Evolutionary conservation across 1,140 invertebrate genomes (phyloP), one percentile per base, ranked within the genome.

Genomic region (Cephus cinctus): DNA sequence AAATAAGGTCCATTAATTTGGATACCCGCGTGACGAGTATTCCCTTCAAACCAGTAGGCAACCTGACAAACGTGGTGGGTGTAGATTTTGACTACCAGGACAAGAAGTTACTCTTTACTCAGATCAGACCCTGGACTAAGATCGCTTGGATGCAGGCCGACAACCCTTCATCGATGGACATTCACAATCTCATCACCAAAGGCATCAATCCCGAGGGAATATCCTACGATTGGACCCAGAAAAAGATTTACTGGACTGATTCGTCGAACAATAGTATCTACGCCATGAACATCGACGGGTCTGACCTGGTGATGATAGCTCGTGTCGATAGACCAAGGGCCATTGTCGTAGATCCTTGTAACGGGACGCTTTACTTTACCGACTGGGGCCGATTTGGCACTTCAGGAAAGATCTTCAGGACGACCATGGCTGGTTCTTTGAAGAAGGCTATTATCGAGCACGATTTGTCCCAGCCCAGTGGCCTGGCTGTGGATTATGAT

Each of bases 171-270:
- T 67, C 71, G 2, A 69, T 71, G 2, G 78, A 80, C 31, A 83
- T 89, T n/a, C 82, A 85, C n/a, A 86, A 82, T 42, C 83, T 93
- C 6, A 81, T 92, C 9, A 86, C 76, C 43, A 87, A 88, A 65
- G 87, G 89, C 14, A 93, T 94, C 43, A 95, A 94, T 74, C 93
- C 93, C 0, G 94, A 98, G 73, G 95, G 95, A 3, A 92, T 98
- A 50, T 92, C 94, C 0, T 96, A 95, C 64, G 95, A 98, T 63
- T 98, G 95, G 95, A 95, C 94, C 0, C 90, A 93, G 52, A 90
- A 93, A 62, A 98, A 96, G 72, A 86, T 98, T 20, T 98, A 97
- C 67, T 98, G 94, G 94, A 95, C 95, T 0, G 96, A 98, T 59
- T 94, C 88, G 31, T 90, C 88, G 0, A 98, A 96, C 60, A 92